These are phyloP conservation scores for Xestobium rufovillosum DNA, from an alignment of 2,888 invertebrate species.

Conservation along the genomic window DNA sequence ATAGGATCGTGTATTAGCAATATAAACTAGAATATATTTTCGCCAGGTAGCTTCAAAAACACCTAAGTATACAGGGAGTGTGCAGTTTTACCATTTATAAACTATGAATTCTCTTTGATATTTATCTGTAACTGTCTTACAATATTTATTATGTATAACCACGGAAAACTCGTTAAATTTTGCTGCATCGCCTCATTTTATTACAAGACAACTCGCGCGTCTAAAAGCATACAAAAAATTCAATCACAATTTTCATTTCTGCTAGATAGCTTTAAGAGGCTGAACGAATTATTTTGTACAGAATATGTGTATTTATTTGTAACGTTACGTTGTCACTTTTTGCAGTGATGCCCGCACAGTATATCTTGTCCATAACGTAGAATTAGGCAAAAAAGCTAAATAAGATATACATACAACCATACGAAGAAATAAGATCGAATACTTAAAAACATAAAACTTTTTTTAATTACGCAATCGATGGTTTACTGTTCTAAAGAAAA, in stretches of 20 bases:
- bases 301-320: slow-evolving; percentile 1
- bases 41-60: slow-evolving; percentile 16
- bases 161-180: neutral
- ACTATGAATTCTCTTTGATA: neutral
- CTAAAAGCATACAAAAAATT: too few relatives aligned
- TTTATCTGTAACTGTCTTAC: neutral
- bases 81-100: neutral
- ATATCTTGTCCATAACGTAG: slow-evolving; percentile 43
- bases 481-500: too few relatives aligned
- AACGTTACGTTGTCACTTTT: slow-evolving; percentile 9
- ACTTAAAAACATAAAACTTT: too few relatives aligned
- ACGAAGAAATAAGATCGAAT: too few relatives aligned
- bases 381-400: too few relatives aligned
- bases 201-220: too few relatives aligned
- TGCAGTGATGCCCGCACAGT: slow-evolving; percentile 41
- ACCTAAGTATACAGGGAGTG: neutral
- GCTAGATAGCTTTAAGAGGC: too few relatives aligned
- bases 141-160: neutral
- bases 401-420: too few relatives aligned
- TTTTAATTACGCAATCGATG: too few relatives aligned
- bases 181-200: too few relatives aligned
- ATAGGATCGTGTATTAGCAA: slow-evolving; percentile 47
- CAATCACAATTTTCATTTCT: too few relatives aligned
- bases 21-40: slow-evolving; percentile 35
- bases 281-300: slow-evolving; percentile 3